A percentile compares a stretch with the other conserved stretches of the same genome.
phyloP scores from a whole-genome alignment of 1,140 invertebrate genomes.

The Gonioctena quinquepunctata region DNA sequence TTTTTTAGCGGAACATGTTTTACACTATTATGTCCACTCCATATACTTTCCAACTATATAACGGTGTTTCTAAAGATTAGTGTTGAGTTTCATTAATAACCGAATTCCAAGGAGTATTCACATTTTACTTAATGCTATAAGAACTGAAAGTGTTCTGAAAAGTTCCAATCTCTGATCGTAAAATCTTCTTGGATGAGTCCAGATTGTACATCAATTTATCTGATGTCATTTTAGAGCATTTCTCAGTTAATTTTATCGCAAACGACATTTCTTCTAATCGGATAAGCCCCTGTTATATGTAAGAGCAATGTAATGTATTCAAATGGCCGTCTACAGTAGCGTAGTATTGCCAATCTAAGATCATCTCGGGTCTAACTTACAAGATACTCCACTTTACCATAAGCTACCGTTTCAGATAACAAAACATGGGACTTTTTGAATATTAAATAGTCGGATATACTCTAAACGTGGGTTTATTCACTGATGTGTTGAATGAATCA shows the following conservation, averaged over 20 bases:
- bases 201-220: not conserved
- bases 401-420: slow-evolving; percentile 34
- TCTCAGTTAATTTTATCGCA: slow-evolving; percentile 1
- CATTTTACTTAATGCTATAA: too few relatives aligned
- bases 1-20: too few relatives aligned
- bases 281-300: slow-evolving; percentile 9
- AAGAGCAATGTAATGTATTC: slow-evolving; percentile 26
- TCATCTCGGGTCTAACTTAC: slow-evolving; percentile 33
- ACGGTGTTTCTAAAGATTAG: too few relatives aligned
- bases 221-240: not conserved
- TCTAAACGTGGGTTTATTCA: not conserved
- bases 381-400: slow-evolving; percentile 44
- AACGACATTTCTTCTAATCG: slow-evolving; percentile 4
- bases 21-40: too few relatives aligned
- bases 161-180: not conserved
- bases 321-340: slow-evolving; percentile 33
- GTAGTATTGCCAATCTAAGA: slow-evolving; percentile 34
- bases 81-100: too few relatives aligned
- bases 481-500: too few relatives aligned
- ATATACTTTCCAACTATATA: too few relatives aligned
- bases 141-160: too few relatives aligned
- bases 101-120: too few relatives aligned
- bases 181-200: not conserved
- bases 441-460: not conserved
- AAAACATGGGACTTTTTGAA: slow-evolving; percentile 1